Percentiles rank a stretch among this genome's conserved stretches.
Conservation (phyloP, 30 jellyfish, hydroid and myxozoan species). For the Cassiopea xamachana region DNA sequence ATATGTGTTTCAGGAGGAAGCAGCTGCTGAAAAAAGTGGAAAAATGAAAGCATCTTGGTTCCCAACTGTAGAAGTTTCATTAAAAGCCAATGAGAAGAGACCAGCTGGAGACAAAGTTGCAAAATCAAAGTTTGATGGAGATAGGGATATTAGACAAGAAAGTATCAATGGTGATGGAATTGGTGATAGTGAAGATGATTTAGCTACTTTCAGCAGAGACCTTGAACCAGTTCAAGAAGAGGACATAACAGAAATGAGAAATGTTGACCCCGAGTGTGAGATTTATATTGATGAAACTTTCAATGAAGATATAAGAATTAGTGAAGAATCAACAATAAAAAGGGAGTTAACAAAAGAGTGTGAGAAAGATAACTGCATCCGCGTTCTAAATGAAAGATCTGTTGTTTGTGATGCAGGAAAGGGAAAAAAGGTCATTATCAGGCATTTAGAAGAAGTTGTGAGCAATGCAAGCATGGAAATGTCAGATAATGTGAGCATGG, state of each 20-base stretch:
- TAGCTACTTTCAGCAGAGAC: not conserved
- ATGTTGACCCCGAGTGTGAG: constrained; percentile 64
- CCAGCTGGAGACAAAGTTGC: not conserved
- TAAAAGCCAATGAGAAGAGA: not conserved
- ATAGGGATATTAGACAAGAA: not conserved
- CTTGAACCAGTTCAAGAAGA: constrained; percentile 73
- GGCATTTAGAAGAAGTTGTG: constrained; percentile 64
- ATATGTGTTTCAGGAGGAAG: not conserved
- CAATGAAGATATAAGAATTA: not conserved
- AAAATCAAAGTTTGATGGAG: not conserved
- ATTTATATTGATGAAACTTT: constrained; percentile 19
- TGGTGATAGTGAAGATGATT: constrained; percentile 11
- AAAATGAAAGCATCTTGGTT: not conserved
- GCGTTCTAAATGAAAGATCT: constrained; percentile 18
- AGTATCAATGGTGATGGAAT: no score
- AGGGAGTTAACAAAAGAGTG: not conserved
- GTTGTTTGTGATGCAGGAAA: constrained; percentile 62
- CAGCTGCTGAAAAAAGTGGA: not conserved
- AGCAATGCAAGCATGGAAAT: constrained; percentile 53
- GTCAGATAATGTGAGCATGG: constrained; percentile 47
- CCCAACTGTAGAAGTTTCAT: constrained; percentile 29
- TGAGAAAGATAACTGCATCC: not conserved
- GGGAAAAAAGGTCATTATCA: constrained; percentile 62
- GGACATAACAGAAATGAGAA: constrained; percentile 52
- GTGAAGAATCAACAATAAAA: not conserved